phyloP scores from a whole-genome alignment of 2,113 vertebrate genomes.

The Polypterus bichir region DNA sequence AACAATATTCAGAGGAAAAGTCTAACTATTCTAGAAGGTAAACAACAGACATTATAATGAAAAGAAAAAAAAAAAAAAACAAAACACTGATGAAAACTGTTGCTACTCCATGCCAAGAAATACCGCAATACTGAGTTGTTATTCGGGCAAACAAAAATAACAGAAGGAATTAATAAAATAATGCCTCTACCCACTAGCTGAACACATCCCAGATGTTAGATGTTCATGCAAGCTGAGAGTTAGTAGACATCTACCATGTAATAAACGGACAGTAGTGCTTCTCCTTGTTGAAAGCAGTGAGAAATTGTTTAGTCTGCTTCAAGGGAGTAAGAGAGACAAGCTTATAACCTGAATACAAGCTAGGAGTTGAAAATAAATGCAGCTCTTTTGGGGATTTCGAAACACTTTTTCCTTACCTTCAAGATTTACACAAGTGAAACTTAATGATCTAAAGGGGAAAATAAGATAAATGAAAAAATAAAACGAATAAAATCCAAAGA shows the following conservation, averaged over 20 bases:
- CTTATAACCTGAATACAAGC: slow-evolving; percentile 50
- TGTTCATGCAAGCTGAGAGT: slow-evolving; percentile 61
- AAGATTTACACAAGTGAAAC: slow-evolving; percentile 94
- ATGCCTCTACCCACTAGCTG: slow-evolving; percentile 43
- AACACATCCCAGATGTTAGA: slow-evolving; percentile 61
- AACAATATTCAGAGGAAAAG: too few relatives aligned
- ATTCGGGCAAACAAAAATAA: slow-evolving; percentile 35
- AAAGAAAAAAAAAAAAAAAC: slow-evolving; percentile 41
- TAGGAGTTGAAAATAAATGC: slow-evolving; percentile 51
- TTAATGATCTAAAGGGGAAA: slow-evolving; percentile 95
- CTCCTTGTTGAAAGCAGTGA: slow-evolving; percentile 33
- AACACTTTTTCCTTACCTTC: slow-evolving; percentile 84
- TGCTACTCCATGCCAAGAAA: slow-evolving; percentile 63
- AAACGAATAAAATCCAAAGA: slow-evolving; percentile 59
- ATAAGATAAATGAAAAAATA: slow-evolving; percentile 22
- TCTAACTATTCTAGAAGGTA: slow-evolving; percentile 18
- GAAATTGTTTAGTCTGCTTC: slow-evolving; percentile 57
- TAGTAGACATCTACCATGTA: slow-evolving; percentile 50
- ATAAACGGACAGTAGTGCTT: slow-evolving; percentile 46
- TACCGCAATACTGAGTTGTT: slow-evolving; percentile 48
- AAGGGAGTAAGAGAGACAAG: slow-evolving; percentile 44
- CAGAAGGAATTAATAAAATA: slow-evolving; percentile 1
- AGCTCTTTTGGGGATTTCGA: slow-evolving; percentile 34
- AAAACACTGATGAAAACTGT: slow-evolving; percentile 38
- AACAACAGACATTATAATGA: slow-evolving; percentile 43